These are phyloP conservation scores for Ceratotherium simum DNA, from an alignment of 2,113 vertebrate species.

Conservation along the genomic window DNA sequence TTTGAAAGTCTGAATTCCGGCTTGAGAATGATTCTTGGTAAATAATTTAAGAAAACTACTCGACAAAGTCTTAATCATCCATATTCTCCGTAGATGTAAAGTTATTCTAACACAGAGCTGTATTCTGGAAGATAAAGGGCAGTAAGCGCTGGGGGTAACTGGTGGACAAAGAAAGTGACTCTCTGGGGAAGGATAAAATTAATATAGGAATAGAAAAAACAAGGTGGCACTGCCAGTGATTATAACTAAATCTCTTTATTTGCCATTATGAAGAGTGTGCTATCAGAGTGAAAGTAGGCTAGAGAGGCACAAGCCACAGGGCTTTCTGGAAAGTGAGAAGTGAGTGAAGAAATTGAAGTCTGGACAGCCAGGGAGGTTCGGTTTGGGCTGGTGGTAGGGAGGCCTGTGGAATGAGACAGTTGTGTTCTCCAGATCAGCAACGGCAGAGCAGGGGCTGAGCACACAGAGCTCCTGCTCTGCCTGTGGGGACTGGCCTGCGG, in stretches of 20 bases:
- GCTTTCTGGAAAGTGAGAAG: background rate
- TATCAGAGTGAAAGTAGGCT: background rate
- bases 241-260: background rate
- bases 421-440: background rate
- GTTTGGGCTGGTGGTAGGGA: no score
- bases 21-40: slow-evolving; percentile 41
- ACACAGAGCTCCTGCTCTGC: background rate
- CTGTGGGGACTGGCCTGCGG: no score
- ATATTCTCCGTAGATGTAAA: slow-evolving; percentile 20
- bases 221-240: background rate
- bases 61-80: background rate
- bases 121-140: background rate
- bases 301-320: background rate
- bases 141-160: background rate
- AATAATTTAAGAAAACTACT: slow-evolving; percentile 61
- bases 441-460: background rate
- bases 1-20: slow-evolving; percentile 33
- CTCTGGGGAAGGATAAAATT: background rate
- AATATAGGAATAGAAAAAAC: background rate
- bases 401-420: background rate
- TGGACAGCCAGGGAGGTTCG: background rate
- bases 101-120: background rate
- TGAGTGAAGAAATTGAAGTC: background rate
- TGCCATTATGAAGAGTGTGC: background rate
- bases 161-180: background rate